Evolutionary conservation across 2,888 invertebrate genomes (phyloP).

Genomic region (Chrysomela aeneicollis): DNA sequence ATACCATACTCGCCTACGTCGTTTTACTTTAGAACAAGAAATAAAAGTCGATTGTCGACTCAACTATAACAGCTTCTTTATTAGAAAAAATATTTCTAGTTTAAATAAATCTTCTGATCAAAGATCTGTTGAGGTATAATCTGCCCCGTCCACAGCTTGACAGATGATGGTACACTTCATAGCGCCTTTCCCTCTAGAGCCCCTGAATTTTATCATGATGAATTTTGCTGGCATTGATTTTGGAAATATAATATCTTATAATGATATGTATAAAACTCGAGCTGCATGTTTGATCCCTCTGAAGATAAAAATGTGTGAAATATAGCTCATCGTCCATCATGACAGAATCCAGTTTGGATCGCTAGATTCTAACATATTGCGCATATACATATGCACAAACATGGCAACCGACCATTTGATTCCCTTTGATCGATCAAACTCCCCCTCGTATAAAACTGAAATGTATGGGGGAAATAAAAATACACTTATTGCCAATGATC

Average conservation of each 20-base stretch:
- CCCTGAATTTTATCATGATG: no score
- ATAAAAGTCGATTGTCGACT: background rate
- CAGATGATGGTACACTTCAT: no score
- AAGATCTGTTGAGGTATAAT: no score
- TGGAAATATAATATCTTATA: no score
- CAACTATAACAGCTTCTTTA: no score
- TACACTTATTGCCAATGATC: slow-evolving; percentile 1
- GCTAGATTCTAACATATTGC: background rate
- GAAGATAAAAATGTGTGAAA: background rate
- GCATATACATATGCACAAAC: background rate
- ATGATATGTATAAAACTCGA: no score
- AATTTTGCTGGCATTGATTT: no score
- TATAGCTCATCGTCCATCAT: background rate
- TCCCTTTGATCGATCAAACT: background rate
- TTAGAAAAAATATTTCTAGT: no score
- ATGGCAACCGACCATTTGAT: background rate
- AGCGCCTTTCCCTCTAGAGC: no score
- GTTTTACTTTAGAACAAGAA: background rate
- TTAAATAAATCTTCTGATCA: no score
- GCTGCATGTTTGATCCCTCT: background rate
- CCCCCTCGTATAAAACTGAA: background rate
- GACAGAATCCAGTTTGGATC: background rate
- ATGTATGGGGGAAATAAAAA: background rate
- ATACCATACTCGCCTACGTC: background rate
- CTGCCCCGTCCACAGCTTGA: no score